Conservation (phyloP, 2,888 invertebrate genomes). For the Tetragonula carbonaria region DNA sequence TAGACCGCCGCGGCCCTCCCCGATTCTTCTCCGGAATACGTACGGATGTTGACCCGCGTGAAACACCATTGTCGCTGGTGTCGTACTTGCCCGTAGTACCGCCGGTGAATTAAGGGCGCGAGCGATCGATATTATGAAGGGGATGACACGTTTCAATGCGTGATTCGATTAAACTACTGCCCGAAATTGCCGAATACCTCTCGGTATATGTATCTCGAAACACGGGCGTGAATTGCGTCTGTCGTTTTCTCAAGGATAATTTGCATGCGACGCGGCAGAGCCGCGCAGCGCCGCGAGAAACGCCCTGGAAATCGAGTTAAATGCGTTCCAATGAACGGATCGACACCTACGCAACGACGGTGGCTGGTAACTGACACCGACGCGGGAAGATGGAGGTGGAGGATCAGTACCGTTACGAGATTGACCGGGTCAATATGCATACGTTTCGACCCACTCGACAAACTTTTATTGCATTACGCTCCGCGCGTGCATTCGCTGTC, state of each 20-base stretch:
- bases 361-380: slow-evolving; percentile 28
- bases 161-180: slow-evolving; percentile 11
- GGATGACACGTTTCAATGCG: slow-evolving; percentile 2
- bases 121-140: background rate
- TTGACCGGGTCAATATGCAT: slow-evolving; percentile 82
- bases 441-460: slow-evolving; percentile 81
- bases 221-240: slow-evolving; percentile 15
- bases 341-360: slow-evolving; percentile 71
- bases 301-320: slow-evolving; percentile 70
- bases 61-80: background rate
- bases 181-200: too few relatives aligned
- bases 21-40: background rate
- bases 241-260: slow-evolving; percentile 19
- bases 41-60: background rate
- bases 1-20: slow-evolving; percentile 14
- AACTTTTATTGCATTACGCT: slow-evolving; percentile 81
- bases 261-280: slow-evolving; percentile 31
- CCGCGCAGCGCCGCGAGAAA: slow-evolving; percentile 2
- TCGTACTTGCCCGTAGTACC: background rate
- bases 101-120: background rate
- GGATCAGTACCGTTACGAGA: slow-evolving; percentile 79
- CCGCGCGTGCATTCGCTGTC: slow-evolving; percentile 72
- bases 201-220: too few relatives aligned
- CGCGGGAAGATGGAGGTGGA: slow-evolving; percentile 55
- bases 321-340: slow-evolving; percentile 67